phyloP scores from a whole-genome alignment of 2,113 vertebrate species.

The Eurystomus gularis region DNA sequence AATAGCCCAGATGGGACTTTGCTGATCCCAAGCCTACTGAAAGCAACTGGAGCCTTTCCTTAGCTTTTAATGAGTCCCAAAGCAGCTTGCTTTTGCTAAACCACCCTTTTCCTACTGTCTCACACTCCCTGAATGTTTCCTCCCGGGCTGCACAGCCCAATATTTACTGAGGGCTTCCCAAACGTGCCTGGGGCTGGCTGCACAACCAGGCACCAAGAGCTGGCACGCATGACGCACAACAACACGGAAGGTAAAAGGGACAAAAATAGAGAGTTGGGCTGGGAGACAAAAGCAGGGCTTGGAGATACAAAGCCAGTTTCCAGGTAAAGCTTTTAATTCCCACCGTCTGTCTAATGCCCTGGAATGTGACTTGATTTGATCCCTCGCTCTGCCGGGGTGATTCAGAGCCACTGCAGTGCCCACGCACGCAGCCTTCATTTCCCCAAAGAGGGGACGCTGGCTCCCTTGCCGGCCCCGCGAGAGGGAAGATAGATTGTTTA shows the following conservation, averaged over 20 bases:
- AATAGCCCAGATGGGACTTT: neutral
- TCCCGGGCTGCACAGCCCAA: neutral
- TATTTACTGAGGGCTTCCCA: neutral
- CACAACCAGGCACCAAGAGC: neutral
- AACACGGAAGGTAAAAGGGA: neutral
- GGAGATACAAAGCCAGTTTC: slow-evolving; percentile 42
- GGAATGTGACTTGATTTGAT: slow-evolving; percentile 57
- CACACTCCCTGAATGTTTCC: neutral
- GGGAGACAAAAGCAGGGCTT: slow-evolving; percentile 33
- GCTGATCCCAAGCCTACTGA: neutral
- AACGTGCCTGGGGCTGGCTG: neutral
- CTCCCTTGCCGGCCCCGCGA: neutral
- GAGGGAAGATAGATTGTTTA: neutral
- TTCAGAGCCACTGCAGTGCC: neutral
- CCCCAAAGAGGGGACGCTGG: neutral
- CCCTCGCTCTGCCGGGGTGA: neutral
- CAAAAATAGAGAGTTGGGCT: slow-evolving; percentile 18
- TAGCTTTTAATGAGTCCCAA: neutral
- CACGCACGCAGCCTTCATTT: neutral
- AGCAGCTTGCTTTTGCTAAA: neutral
- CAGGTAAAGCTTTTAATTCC: slow-evolving; percentile 73
- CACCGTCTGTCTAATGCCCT: slow-evolving; percentile 67
- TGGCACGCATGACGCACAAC: accelerated
- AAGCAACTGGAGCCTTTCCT: neutral
- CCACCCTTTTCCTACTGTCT: neutral